These are phyloP conservation scores for Perizoma affinitatum DNA, from an alignment of 2,888 invertebrate species.

Conservation along the genomic window DNA sequence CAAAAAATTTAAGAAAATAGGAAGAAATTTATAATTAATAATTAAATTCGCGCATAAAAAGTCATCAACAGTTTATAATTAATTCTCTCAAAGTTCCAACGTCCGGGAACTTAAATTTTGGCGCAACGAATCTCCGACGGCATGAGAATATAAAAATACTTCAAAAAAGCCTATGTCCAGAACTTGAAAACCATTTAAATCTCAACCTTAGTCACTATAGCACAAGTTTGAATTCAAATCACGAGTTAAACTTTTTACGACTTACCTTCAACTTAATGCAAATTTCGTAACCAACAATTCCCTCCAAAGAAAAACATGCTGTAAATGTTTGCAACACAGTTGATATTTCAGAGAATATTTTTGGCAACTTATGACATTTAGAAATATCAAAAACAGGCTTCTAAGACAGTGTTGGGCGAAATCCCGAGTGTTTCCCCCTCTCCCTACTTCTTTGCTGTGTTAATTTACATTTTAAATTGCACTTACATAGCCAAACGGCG, in stretches of 20 bases:
- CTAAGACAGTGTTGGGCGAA: slow-evolving; percentile 73
- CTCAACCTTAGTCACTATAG: slow-evolving; percentile 31
- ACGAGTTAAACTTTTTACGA: slow-evolving; percentile 44
- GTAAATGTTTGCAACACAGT: background rate
- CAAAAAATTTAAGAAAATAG: too few species aligned
- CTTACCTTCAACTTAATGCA: slow-evolving; percentile 22
- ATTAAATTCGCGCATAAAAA: slow-evolving; percentile 4
- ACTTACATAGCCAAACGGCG: slow-evolving; percentile 81
- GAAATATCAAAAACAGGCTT: slow-evolving; percentile 49
- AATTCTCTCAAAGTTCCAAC: slow-evolving; percentile 24
- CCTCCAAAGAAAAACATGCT: slow-evolving; percentile 2
- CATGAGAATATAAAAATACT: slow-evolving; percentile 74
- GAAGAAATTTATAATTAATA: background rate
- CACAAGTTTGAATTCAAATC: slow-evolving; percentile 43
- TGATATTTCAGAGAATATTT: slow-evolving; percentile 9
- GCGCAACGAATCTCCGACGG: slow-evolving; percentile 68
- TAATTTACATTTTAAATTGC: slow-evolving; percentile 86
- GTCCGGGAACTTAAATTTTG: slow-evolving; percentile 52
- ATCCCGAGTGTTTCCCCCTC: slow-evolving; percentile 63
- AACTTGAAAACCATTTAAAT: slow-evolving; percentile 36
- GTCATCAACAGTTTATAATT: slow-evolving; percentile 28
- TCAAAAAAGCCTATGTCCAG: slow-evolving; percentile 60
- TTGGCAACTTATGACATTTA: slow-evolving; percentile 6
- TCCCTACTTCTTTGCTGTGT: slow-evolving; percentile 81
- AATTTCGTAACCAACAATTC: slow-evolving; percentile 5